These are phyloP conservation scores for Dissostichus mawsoni DNA, from an alignment of 2,113 vertebrate species.

Conservation along the genomic window DNA sequence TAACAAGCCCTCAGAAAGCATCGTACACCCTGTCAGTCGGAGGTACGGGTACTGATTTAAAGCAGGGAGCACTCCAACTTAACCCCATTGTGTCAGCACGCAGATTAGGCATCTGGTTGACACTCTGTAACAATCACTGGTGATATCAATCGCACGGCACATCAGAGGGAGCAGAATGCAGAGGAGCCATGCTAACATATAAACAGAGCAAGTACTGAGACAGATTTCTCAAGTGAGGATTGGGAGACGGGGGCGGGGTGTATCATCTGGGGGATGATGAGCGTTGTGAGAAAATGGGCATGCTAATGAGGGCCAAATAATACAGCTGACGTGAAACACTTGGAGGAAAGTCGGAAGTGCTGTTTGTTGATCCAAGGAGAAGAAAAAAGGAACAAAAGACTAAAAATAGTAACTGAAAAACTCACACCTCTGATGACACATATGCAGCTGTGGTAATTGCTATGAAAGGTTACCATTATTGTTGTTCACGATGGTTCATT, in stretches of 20 bases:
- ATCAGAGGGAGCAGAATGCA: conserved; percentile 59
- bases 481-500: conserved; percentile 41
- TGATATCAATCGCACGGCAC: conserved; percentile 72
- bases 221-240: conserved; percentile 52
- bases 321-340: conserved; percentile 59
- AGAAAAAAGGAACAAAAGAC: conserved; percentile 28
- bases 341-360: conserved; percentile 35
- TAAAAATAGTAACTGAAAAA: conserved; percentile 59
- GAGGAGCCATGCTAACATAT: conserved; percentile 57
- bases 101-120: conserved; percentile 77
- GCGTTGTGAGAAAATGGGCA: conserved; percentile 63
- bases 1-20: conserved; percentile 29
- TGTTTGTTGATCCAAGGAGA: conserved; percentile 69
- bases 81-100: conserved; percentile 76
- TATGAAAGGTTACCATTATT: conserved; percentile 53
- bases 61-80: conserved; percentile 48
- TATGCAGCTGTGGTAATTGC: conserved; percentile 41
- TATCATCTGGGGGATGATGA: conserved; percentile 55
- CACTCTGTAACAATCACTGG: conserved; percentile 64
- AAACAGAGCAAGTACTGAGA: conserved; percentile 54
- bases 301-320: conserved; percentile 72
- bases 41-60: conserved; percentile 29
- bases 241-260: not conserved
- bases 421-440: conserved; percentile 29
- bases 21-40: conserved; percentile 42